These are phyloP conservation scores for Pungitius pungitius DNA, from an alignment of 2,113 vertebrate genomes.

Conservation along the genomic window DNA sequence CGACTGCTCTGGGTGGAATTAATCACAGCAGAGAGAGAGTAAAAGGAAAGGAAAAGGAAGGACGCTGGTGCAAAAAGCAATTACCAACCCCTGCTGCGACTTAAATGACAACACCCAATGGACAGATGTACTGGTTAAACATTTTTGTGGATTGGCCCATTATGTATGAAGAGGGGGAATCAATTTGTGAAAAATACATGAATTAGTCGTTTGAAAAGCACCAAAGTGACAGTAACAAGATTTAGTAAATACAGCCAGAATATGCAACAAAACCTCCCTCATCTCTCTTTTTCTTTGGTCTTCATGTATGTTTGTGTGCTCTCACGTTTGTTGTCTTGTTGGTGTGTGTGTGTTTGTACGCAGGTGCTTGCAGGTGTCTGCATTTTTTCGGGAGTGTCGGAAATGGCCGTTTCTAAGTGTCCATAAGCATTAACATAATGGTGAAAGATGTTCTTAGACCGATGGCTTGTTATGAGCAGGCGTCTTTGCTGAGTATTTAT, in stretches of 20 bases:
- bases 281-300: conserved; percentile 7
- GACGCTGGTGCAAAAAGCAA: conserved; percentile 70
- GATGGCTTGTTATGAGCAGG: conserved; percentile 32
- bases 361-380: conserved; percentile 60
- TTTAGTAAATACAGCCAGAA: conserved; percentile 19
- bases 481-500: conserved; percentile 62
- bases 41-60: conserved; percentile 15
- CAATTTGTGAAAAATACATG: conserved; percentile 83
- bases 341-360: conserved; percentile 11
- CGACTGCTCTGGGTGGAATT: conserved; percentile 65
- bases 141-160: conserved; percentile 83
- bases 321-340: conserved; percentile 1
- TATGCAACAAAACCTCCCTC: conserved; percentile 59
- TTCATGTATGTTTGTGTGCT: conserved; percentile 2
- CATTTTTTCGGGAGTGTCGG: not conserved
- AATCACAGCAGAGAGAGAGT: conserved; percentile 47
- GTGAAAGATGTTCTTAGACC: conserved; percentile 48
- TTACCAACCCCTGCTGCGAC: conserved; percentile 73
- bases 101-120: conserved; percentile 82
- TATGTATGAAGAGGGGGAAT: conserved; percentile 81
- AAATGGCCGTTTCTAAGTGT: conserved; percentile 54
- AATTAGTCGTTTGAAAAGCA: conserved; percentile 56
- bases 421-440: conserved; percentile 58
- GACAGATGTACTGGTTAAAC: conserved; percentile 84
- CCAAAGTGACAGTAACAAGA: conserved; percentile 45